Evolutionary conservation across 2,797 vertebrate species (phyloP), one percentile per base, ranked within the genome.

Genomic region (Chromis chromis): DNA sequence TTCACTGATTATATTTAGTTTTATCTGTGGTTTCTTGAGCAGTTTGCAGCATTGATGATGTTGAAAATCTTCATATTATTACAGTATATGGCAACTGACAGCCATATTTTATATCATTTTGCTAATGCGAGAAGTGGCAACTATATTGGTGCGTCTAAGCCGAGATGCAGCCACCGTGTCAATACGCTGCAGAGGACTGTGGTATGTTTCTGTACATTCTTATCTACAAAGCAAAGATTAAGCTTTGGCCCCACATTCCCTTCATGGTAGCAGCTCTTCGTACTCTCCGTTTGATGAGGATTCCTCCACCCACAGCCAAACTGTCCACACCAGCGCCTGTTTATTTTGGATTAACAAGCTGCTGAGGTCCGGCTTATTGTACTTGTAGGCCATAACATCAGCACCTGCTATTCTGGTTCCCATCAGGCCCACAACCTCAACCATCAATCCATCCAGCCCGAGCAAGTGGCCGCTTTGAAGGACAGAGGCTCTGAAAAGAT

Each of bases 341-440:
- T 89, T 88, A 86, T 88, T 87, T 91, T 87, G 84, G 84, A 89
- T 95, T 95, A 95, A 81, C 83, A 82, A 76, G 85, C 88, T 81
- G 93, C 95, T 93, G 92, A 96, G 65, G 74, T 75, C 65, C 84
- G 59, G 70, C 71, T 86, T 89, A 85, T 90, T 91, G 88, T 90
- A 88, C 82, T 80, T 86, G 42, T 68, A 85, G 79, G 77, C 81
- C 4, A 22, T 69, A 79, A 89, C 81, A 88, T 92, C 86, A 92
- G 90, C 89, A 91, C 90, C 89, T 91, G 87, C 87, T 91, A 88
- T 92, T 91, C 85, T 90, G 82, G 86, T 86, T 88, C 74, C 78
- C 87, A 86, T 87, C 85, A 84, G 67, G 62, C 83, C 70, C 49
- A 52, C 72, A 81, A 82, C 74, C 82, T 70, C 65, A 40, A 76